Conservation (phyloP, 2,888 invertebrate genomes). For the Drosophila siamana region DNA sequence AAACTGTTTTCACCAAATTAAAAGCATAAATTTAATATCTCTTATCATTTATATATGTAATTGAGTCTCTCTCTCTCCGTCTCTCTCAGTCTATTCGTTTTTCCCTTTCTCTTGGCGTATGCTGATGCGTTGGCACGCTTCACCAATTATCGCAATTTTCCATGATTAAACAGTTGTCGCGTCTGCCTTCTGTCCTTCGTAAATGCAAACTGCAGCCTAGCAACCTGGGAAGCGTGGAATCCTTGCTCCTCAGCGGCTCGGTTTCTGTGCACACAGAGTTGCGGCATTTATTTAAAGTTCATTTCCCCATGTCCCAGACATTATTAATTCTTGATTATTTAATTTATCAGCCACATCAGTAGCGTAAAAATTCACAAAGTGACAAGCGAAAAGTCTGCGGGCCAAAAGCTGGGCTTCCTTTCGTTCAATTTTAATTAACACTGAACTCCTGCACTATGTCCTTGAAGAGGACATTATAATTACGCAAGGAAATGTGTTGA, state of each 20-base stretch:
- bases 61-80: conserved; percentile 12
- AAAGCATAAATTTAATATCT: conserved; percentile 31
- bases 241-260: background rate
- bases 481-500: background rate
- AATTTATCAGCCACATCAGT: conserved; percentile 21
- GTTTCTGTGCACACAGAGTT: background rate
- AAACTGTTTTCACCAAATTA: conserved; percentile 25
- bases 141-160: conserved; percentile 33
- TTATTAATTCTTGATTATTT: conserved; percentile 60
- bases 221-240: background rate
- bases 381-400: conserved; percentile 11
- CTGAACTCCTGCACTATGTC: background rate
- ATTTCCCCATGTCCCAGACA: conserved; percentile 42
- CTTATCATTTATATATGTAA: conserved; percentile 18
- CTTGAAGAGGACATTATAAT: background rate
- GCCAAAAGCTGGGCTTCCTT: conserved; percentile 2
- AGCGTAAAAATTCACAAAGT: conserved; percentile 16
- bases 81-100: background rate
- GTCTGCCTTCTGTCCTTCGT: background rate
- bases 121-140: conserved; percentile 8
- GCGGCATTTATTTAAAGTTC: conserved; percentile 38
- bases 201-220: background rate
- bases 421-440: conserved; percentile 38
- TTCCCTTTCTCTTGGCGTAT: background rate
- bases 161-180: conserved; percentile 29